These are phyloP conservation scores for Spermophilus dauricus DNA, from an alignment of 2,113 vertebrate genomes.

Conservation along the genomic window DNA sequence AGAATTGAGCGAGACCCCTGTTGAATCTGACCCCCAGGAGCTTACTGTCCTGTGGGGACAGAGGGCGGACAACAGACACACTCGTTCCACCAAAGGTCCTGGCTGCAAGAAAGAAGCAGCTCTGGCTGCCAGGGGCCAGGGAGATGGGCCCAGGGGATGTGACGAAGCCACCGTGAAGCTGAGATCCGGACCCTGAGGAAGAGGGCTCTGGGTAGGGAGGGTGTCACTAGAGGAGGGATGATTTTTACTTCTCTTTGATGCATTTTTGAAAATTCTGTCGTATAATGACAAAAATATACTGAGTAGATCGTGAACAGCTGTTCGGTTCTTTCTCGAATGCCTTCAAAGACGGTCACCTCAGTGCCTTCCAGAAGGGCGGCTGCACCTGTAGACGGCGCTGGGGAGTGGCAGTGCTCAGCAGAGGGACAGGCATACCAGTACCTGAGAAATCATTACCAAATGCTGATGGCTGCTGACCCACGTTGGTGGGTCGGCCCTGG, in stretches of 20 bases:
- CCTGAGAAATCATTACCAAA: neutral
- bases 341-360: neutral
- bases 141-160: accelerated
- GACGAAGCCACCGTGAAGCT: neutral
- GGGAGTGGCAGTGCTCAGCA: neutral
- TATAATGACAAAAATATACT: neutral
- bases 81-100: neutral
- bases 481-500: neutral
- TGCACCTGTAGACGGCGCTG: neutral
- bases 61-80: neutral
- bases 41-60: accelerated
- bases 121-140: neutral
- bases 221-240: neutral
- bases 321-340: neutral
- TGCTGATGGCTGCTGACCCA: neutral
- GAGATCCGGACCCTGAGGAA: neutral
- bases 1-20: neutral
- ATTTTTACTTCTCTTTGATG: neutral
- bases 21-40: neutral
- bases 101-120: neutral
- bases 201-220: neutral
- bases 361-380: neutral
- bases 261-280: neutral
- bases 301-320: neutral
- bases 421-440: neutral